Base-by-base conservation (phyloP, 2,797 vertebrate genomes). In the Paedocypris micromegethes region DNA sequence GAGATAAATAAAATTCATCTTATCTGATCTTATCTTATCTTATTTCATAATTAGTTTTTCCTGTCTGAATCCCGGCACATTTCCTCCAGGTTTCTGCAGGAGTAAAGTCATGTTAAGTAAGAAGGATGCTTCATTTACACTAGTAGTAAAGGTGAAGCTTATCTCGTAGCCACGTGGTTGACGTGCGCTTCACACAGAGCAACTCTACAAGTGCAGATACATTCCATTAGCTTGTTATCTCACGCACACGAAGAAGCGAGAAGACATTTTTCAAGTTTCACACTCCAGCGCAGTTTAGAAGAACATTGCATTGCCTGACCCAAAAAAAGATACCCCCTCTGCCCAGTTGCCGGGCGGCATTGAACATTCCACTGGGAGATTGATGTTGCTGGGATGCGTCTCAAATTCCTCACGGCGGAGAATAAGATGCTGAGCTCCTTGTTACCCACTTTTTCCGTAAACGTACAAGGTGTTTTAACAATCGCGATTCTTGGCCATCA, bases 341-440 rank as follows among this genome's bases (percentile, higher is more conserved):
- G 41, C 9, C 53, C 47, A 55, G 53, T 23, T 46, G 47, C 58
- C 70, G 62, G 63, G 58, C 58, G 9, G 59, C 42, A 51, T 66
- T 66, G 58, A 75, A 63, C 73, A 70, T 75, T 71, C 73, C 48
- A 44, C 39, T 38, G 64, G 53, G 68, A 75, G 73, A 71, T 67
- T 66, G 48, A 75, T 75, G 63, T 56, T 50, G 47, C 43, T 60
- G 53, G 58, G 63, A 48, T 57, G 63, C 57, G 39, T 71, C 58
- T 53, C 65, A 70, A 57, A 62, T 75, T 70, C 73, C 63, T 58
- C 64, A 43, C 2, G 40, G 49, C 47, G 51, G 62, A 58, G 53
- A 65, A 74, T 57, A 60, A 61, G 67, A 59, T 61, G 53, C 45
- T 74, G 41, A 40, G 9, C 57, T 43, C 52, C 47, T 47, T 37